Conservation (phyloP, 2,113 vertebrate genomes). For the Carlito syrichta region DNA sequence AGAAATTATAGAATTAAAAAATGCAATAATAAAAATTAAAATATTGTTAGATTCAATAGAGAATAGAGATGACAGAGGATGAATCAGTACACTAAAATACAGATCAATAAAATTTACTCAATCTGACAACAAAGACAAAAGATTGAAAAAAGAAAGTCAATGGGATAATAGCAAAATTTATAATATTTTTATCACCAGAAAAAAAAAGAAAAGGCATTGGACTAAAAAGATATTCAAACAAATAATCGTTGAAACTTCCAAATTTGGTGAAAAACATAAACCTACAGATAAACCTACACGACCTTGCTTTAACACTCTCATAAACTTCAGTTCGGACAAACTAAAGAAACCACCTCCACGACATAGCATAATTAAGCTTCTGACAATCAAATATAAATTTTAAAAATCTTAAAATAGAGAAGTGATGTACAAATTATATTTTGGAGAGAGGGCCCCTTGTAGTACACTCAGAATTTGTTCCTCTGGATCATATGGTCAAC, state of each 20-base stretch:
- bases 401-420: background rate
- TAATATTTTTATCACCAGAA: background rate
- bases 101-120: background rate
- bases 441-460: too few species aligned
- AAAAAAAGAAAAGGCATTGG: background rate
- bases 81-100: background rate
- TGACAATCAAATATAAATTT: background rate
- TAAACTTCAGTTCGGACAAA: background rate
- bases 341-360: background rate
- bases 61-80: background rate
- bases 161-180: background rate
- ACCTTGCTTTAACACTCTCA: background rate
- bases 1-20: background rate
- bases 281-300: background rate
- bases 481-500: too few species aligned
- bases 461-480: too few species aligned
- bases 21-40: background rate
- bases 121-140: background rate
- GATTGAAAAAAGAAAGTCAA: background rate
- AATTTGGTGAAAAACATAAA: background rate
- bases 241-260: background rate
- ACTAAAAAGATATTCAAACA: background rate
- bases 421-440: too few species aligned
- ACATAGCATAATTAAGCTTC: background rate
- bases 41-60: background rate